phyloP scores from a whole-genome alignment of 2,888 invertebrate genomes.

The Aproaerema taeniolella region DNA sequence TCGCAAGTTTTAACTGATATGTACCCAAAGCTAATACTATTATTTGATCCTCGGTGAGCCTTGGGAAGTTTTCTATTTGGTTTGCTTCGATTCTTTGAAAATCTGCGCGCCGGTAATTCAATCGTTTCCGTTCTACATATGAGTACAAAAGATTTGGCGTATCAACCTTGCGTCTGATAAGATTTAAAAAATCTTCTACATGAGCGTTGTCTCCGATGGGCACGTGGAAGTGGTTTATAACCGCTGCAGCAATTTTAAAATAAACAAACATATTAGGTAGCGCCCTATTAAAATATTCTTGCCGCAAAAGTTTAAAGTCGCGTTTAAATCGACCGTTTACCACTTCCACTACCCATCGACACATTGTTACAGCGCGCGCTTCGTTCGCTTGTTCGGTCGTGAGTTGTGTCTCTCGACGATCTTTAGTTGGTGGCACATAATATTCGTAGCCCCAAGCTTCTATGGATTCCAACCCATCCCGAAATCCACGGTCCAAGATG shows the following conservation, averaged over 20 bases:
- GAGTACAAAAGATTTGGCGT: constrained; percentile 6
- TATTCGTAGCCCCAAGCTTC: constrained; percentile 1
- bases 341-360: too few relatives aligned
- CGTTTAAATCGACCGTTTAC: too few relatives aligned
- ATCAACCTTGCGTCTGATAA: constrained; percentile 2
- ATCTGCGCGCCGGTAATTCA: constrained; percentile 5
- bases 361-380: background rate
- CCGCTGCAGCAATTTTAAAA: background rate
- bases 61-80: background rate
- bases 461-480: background rate
- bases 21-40: constrained; percentile 10
- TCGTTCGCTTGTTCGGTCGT: background rate
- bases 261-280: background rate
- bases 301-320: too few relatives aligned
- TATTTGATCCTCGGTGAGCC: constrained; percentile 2
- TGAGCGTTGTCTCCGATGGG: background rate
- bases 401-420: background rate
- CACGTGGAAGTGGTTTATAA: too few relatives aligned
- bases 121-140: constrained; percentile 10
- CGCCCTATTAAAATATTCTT: background rate
- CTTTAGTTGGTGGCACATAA: constrained; percentile 2
- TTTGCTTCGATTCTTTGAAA: constrained; percentile 10
- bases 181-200: constrained; percentile 5
- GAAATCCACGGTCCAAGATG: too few relatives aligned
- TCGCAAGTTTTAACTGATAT: constrained; percentile 15